A percentile compares a stretch with the other conserved stretches of the same genome.
phyloP scores from a whole-genome alignment of 2,113 vertebrate genomes.

The Xiphorhynchus elegans region DNA sequence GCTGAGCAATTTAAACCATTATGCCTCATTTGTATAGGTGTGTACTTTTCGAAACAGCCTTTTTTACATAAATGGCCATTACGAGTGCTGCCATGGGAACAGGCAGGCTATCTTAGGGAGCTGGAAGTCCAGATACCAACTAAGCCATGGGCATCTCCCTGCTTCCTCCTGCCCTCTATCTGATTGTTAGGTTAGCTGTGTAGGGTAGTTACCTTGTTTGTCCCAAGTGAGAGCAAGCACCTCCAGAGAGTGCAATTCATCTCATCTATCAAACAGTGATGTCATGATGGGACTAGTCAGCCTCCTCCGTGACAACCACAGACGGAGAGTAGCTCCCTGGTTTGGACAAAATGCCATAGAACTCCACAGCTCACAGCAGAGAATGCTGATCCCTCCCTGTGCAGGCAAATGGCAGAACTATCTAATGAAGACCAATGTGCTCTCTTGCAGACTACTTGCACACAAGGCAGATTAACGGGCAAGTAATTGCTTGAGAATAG shows the following conservation, averaged over 20 bases:
- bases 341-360: background rate
- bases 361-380: background rate
- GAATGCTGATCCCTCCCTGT: fast-evolving
- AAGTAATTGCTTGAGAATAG: background rate
- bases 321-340: background rate
- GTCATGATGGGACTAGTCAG: background rate
- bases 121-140: background rate
- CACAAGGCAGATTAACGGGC: background rate
- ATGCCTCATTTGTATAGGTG: background rate
- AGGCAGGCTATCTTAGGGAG: background rate
- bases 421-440: fast-evolving
- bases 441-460: background rate
- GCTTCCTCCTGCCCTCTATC: background rate
- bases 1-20: background rate
- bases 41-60: background rate
- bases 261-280: background rate
- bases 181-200: background rate
- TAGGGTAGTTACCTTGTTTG: background rate
- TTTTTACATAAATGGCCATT: background rate
- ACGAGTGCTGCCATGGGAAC: background rate
- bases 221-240: background rate
- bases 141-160: background rate
- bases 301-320: background rate
- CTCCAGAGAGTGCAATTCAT: background rate
- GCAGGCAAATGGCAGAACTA: background rate